phyloP scores from a whole-genome alignment of 64 coral and sea anemone species.

The Platygyra sinensis region DNA sequence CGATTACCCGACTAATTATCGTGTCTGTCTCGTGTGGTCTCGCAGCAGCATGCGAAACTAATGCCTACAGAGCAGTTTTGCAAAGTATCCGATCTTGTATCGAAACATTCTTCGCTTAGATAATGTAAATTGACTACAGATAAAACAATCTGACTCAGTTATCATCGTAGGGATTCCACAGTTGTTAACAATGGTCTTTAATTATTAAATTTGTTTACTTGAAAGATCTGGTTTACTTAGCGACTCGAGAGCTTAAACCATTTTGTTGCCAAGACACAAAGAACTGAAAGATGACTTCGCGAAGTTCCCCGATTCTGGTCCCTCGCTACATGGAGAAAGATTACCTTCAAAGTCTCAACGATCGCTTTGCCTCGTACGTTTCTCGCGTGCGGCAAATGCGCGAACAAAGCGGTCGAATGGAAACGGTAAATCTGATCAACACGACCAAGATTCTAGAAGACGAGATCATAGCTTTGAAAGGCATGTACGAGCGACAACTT shows the following conservation, averaged over 20 bases:
- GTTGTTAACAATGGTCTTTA: constrained; percentile 63
- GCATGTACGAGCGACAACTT: constrained; percentile 90
- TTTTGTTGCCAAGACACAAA: constrained; percentile 16
- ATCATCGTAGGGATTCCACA: constrained; percentile 40
- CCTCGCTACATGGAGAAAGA: constrained; percentile 89
- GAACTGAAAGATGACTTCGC: constrained; percentile 9
- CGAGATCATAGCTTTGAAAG: constrained; percentile 85
- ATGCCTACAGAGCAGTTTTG: not conserved
- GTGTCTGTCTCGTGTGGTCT: not conserved
- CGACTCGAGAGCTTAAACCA: constrained; percentile 6
- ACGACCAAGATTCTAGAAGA: constrained; percentile 95
- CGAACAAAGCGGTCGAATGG: constrained; percentile 89
- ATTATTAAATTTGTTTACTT: constrained; percentile 61
- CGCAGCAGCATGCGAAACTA: not conserved
- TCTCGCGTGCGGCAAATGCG: constrained; percentile 98
- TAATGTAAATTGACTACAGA: not conserved
- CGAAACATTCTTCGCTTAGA: not conserved
- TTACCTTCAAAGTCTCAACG: constrained; percentile 88
- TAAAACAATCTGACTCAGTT: not conserved
- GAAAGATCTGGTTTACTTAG: constrained; percentile 21
- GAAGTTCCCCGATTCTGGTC: constrained; percentile 64
- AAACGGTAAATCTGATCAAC: constrained; percentile 88
- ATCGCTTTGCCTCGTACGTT: constrained; percentile 94
- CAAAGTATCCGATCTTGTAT: not conserved
- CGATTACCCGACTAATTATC: not conserved